phyloP scores from a whole-genome alignment of 2,797 vertebrate species.

The Lacerta agilis region DNA sequence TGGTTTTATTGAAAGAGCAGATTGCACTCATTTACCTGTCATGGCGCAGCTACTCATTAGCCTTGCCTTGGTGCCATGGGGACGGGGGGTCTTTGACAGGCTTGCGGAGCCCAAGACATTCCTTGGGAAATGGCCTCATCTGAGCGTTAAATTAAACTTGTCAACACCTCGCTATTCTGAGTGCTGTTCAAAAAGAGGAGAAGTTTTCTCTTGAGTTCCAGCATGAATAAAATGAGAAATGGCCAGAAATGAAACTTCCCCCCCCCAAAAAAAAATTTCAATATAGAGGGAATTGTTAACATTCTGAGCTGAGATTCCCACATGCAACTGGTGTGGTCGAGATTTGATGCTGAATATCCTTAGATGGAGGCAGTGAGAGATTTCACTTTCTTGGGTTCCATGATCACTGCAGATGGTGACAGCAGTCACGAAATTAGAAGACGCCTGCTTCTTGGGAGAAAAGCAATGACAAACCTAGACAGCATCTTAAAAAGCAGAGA shows the following conservation, averaged over 20 bases:
- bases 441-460: no score
- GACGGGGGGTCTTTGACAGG: not conserved
- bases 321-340: not conserved
- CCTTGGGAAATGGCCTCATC: slow-evolving; percentile 20
- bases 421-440: no score
- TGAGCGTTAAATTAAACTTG: slow-evolving; percentile 21
- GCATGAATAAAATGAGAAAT: not conserved
- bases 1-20: slow-evolving; percentile 3
- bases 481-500: no score
- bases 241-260: not conserved
- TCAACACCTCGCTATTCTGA: not conserved
- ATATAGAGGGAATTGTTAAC: not conserved
- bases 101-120: slow-evolving; percentile 2
- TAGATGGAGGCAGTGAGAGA: no score
- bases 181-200: not conserved
- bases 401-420: no score
- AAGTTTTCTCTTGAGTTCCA: not conserved
- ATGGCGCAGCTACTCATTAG: slow-evolving; percentile 28
- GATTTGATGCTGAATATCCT: no score
- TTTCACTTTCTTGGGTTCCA: no score
- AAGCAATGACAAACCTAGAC: no score
- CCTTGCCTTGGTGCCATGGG: not conserved
- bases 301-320: not conserved
- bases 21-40: slow-evolving; percentile 43
- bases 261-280: not conserved